Evolutionary conservation across 2,113 vertebrate species (phyloP), one percentile per base, ranked within the genome.

Genomic region (Felis chaus): DNA sequence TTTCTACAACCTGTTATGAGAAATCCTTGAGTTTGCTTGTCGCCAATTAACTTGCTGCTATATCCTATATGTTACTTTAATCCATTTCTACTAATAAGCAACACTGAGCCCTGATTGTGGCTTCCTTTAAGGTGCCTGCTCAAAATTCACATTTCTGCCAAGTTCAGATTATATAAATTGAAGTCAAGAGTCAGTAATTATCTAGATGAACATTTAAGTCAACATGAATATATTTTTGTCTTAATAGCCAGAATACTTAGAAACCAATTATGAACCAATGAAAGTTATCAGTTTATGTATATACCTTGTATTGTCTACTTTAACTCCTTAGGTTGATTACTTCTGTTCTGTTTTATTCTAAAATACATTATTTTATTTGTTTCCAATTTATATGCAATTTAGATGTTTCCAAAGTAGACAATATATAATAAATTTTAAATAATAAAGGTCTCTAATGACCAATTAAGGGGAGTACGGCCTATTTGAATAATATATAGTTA

Each of bases 121-220:
- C 9, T n/a, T 61, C 89, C 2, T 87, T 78, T 71, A 91, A 89
- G 25, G 4, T 2, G 80, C 12, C 73, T 83, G 3, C 57, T 92
- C 15, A 87, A 94, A 92, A 95, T 94, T 68, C n/a, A 80, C 15
- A 73, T 87, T 76, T 31, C n/a, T 93, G 45, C 29, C 39, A 93
- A 89, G 41, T 94, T 82, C 4, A 79, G 7, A 57, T 78, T 65
- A 89, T 57, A 84, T 53, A 94, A 86, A 97, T 50, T 94, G 61
- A 96, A 92, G 76, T 91, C 71, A 90, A 94, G 10, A 29, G 76
- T 95, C 48, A 89, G 9, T 91, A 94, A 79, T 89, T 93, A 74
- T 23, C 50, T 12, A 48, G n/a, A 83, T 91, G 21, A 57, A n/a
- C 12, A 89, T 55, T 91, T 82, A 96, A 89, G 15, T 4, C 48